Evolutionary conservation across 2,113 vertebrate species (phyloP), one percentile per base, ranked within the genome.

Genomic region (Odobenus rosmarus): DNA sequence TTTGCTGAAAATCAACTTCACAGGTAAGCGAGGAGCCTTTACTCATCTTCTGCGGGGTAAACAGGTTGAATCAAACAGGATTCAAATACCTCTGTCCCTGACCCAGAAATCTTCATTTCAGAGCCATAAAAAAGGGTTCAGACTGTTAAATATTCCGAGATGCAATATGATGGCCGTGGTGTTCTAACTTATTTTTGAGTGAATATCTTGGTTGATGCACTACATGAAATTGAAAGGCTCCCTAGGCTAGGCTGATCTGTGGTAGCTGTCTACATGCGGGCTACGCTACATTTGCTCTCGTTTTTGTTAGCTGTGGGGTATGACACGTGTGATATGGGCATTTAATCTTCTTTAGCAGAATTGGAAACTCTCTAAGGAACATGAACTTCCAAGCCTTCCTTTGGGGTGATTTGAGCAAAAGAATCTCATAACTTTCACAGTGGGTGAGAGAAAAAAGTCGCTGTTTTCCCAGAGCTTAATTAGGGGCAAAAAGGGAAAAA

Each of bases 1-100:
- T 96, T 99, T 99, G 93, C 99, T 99, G 95, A 99, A 99, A 98
- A 99, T 99, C 98, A 99, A 99, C 98, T 99, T 99, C 98, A 99
- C 99, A 99, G 99, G 99, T 99, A 99, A 99, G 97, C 59, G 16
- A 8, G 11, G 23, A 42, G 26, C 21, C 18, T 96, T 74, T 71
- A 4, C 16, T 85, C 91, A 2, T 59, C 4, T 85, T 31, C 69
- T 87, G 24, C 67, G 5, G 3, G 69, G 46, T 8, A 31, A 33
- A 93, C 77, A 84, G 90, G n/a, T 49, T 10, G 67, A 81, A 42
- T n/a, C 51, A 33, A 67, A 31, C 1, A 67, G 18, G 19, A 87
- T 51, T 62, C 85, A 71, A 36, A 36, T 16, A 15, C 14, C 33
- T 86, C 21, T 94, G 36, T 31, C 39, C 33, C n/a, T 42, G 4